Conservation (phyloP, 2,113 vertebrate genomes). For the Tetraodon nigroviridis region DNA sequence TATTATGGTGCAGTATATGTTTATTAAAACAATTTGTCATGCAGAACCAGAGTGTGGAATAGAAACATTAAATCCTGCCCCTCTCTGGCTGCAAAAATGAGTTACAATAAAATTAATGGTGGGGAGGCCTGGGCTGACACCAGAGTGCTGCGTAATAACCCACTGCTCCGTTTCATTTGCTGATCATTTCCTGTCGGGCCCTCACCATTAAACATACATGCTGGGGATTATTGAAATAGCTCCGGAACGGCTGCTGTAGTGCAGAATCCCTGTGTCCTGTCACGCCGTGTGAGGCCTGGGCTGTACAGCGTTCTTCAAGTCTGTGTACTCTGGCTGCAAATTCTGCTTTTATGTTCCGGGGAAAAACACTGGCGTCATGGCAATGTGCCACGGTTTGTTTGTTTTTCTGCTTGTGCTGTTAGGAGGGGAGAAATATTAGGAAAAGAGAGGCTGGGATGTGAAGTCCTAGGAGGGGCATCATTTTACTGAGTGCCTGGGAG, state of each 20-base stretch:
- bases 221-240: conserved; percentile 76
- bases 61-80: conserved; percentile 96
- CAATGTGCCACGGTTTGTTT: conserved; percentile 53
- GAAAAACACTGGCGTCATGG: conserved; percentile 49
- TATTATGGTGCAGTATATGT: conserved; percentile 99
- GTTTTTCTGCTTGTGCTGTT: conserved; percentile 48
- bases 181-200: conserved; percentile 90
- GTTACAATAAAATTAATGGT: conserved; percentile 94
- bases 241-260: conserved; percentile 76
- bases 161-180: conserved; percentile 84
- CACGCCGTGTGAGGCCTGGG: conserved; percentile 1
- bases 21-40: conserved; percentile 99
- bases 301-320: conserved; percentile 1
- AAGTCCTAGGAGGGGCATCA: conserved; percentile 60
- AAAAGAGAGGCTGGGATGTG: conserved; percentile 36
- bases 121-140: conserved; percentile 74
- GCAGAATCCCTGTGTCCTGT: conserved; percentile 53
- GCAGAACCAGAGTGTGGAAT: conserved; percentile 97
- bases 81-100: conserved; percentile 94
- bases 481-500: conserved; percentile 63
- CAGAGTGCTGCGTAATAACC: conserved; percentile 79
- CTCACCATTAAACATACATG: conserved; percentile 92
- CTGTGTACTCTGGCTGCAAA: conserved; percentile 38
- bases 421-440: conserved; percentile 50
- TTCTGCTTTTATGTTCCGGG: conserved; percentile 48